Evolutionary conservation across 2,113 vertebrate genomes (phyloP).

Genomic region (Pelodiscus sinensis): DNA sequence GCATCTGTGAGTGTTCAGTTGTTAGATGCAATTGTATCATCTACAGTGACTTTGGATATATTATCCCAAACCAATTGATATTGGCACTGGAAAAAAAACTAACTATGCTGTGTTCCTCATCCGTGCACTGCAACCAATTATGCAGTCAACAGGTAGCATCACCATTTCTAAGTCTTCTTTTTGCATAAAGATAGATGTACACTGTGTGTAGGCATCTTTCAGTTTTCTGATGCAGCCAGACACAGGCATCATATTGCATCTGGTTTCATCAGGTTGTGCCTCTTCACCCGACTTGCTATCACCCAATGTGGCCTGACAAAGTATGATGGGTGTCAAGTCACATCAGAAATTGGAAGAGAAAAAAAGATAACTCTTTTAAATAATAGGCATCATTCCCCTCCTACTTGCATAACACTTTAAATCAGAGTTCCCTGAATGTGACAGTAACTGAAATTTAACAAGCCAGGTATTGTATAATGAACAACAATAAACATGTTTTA

Average conservation of each 20-base stretch:
- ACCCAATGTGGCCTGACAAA: not conserved
- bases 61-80: not conserved
- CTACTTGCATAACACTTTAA: not conserved
- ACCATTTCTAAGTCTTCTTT: not conserved
- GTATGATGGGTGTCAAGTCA: not conserved
- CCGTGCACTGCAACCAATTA: not conserved
- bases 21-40: not conserved
- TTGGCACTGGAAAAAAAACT: not conserved
- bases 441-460: constrained; percentile 29
- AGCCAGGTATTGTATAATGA: constrained; percentile 13
- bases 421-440: not conserved
- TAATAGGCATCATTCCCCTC: not conserved
- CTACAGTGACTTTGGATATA: not conserved
- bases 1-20: not conserved
- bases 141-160: not conserved
- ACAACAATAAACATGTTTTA: constrained; percentile 8
- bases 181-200: not conserved
- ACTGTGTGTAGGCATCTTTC: not conserved
- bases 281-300: accelerated
- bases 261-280: not conserved
- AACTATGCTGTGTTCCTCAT: not conserved
- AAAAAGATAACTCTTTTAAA: not conserved
- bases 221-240: not conserved
- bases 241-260: accelerated
- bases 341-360: not conserved